phyloP scores from a whole-genome alignment of 1,140 invertebrate species.

The Pygmarrhopalites habei region DNA sequence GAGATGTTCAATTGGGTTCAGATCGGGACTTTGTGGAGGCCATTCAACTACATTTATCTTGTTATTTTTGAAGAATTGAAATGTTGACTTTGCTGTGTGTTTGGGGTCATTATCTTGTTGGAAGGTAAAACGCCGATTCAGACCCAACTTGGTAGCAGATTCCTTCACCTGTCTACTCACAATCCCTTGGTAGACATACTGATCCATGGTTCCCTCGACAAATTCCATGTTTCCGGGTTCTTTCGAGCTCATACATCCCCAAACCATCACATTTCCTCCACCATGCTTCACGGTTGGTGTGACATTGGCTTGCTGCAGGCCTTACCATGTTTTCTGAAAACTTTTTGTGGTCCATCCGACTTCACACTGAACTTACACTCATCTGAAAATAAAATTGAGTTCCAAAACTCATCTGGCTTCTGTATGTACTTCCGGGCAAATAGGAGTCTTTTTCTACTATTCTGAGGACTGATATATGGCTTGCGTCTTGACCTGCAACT shows the following conservation, averaged over 20 bases:
- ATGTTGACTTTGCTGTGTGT: constrained; percentile 38
- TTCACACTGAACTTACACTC: too few relatives aligned
- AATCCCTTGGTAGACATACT: constrained; percentile 13
- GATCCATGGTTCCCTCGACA: constrained; percentile 39
- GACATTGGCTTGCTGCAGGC: constrained; percentile 17
- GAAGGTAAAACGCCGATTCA: constrained; percentile 36
- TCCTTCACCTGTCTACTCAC: constrained; percentile 33
- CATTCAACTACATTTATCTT: constrained; percentile 38
- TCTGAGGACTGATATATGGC: too few relatives aligned
- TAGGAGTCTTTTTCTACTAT: too few relatives aligned
- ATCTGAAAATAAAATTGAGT: too few relatives aligned
- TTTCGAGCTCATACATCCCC: constrained; percentile 40
- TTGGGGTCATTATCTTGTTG: constrained; percentile 43
- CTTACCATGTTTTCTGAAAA: too few relatives aligned
- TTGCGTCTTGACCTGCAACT: too few relatives aligned
- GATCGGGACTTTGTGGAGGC: constrained; percentile 42
- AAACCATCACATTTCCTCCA: constrained; percentile 42
- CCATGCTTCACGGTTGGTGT: constrained; percentile 43
- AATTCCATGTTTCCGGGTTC: constrained; percentile 39
- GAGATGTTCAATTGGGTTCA: too few relatives aligned
- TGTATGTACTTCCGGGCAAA: too few relatives aligned
- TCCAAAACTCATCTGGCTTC: too few relatives aligned
- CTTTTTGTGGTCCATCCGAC: too few relatives aligned
- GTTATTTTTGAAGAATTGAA: constrained; percentile 39
- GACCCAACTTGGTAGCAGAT: constrained; percentile 31